Conservation (phyloP, 2,113 vertebrate species). For the Mastomys natalensis region DNA sequence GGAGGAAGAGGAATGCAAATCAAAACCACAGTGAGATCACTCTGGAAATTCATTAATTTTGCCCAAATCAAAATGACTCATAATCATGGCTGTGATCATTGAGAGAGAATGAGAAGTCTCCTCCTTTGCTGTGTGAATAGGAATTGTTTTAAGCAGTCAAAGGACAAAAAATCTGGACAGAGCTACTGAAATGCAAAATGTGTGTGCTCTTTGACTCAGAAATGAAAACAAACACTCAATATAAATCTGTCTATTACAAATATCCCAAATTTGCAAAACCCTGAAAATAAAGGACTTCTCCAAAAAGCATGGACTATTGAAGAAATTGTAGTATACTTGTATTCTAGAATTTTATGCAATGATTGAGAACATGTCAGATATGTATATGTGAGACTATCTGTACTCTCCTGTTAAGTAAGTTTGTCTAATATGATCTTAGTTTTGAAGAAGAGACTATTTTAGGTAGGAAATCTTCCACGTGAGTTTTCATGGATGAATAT, state of each 20-base stretch:
- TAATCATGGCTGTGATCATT: slow-evolving; percentile 35
- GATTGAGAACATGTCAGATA: not conserved
- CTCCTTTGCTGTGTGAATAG: slow-evolving; percentile 37
- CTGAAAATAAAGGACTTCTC: not conserved
- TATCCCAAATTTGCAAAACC: slow-evolving; percentile 12
- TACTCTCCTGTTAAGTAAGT: not conserved
- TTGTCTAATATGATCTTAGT: not conserved
- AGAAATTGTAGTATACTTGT: slow-evolving; percentile 34
- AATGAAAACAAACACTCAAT: slow-evolving; percentile 25
- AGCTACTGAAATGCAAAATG: slow-evolving; percentile 56
- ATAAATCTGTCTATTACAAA: slow-evolving; percentile 45
- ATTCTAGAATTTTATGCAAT: slow-evolving; percentile 16
- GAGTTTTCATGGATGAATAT: not conserved
- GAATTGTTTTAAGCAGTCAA: slow-evolving; percentile 40
- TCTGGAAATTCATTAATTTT: slow-evolving; percentile 47
- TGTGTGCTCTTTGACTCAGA: slow-evolving; percentile 3
- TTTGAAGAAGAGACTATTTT: not conserved
- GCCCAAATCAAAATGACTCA: slow-evolving; percentile 50
- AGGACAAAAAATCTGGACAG: slow-evolving; percentile 53
- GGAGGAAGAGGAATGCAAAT: slow-evolving; percentile 52
- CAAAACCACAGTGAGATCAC: slow-evolving; percentile 47
- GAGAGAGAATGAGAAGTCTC: slow-evolving; percentile 3
- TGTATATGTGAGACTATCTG: not conserved
- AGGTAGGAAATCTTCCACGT: not conserved
- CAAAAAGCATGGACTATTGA: slow-evolving; percentile 6